Conservation (phyloP, 2,888 invertebrate genomes). For the Athalia circularis region DNA sequence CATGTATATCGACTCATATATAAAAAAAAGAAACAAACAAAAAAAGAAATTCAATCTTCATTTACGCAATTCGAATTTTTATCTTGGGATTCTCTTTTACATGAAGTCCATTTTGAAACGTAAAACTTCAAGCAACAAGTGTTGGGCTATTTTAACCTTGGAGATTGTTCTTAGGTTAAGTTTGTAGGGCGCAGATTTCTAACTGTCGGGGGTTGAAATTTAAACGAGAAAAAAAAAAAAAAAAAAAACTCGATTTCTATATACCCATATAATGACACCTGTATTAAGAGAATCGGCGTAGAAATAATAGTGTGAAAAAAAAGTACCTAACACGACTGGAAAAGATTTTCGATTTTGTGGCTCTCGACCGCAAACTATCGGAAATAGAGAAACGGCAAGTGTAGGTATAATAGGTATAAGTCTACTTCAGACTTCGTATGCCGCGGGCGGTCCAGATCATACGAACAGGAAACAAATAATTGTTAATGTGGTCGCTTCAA, state of each 20-base stretch:
- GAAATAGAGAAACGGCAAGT: conserved; percentile 61
- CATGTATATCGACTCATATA: too few relatives aligned
- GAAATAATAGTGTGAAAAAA: conserved; percentile 43
- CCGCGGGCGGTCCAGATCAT: conserved; percentile 44
- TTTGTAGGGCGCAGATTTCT: background rate
- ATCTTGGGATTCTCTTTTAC: too few relatives aligned
- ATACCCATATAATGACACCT: conserved; percentile 36
- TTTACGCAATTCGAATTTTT: too few relatives aligned
- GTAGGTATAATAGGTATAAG: background rate
- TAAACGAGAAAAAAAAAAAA: conserved; percentile 8
- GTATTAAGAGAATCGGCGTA: conserved; percentile 37
- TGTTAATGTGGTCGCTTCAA: conserved; percentile 23
- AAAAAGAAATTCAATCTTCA: too few relatives aligned
- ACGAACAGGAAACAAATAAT: conserved; percentile 56
- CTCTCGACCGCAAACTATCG: conserved; percentile 66
- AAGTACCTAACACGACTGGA: background rate
- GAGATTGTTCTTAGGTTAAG: too few relatives aligned
- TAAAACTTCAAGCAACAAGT: too few relatives aligned
- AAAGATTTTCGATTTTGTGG: conserved; percentile 43
- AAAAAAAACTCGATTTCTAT: too few relatives aligned
- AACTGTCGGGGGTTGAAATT: conserved; percentile 30
- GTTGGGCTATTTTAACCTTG: too few relatives aligned
- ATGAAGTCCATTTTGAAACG: too few relatives aligned
- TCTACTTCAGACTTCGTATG: conserved; percentile 1
- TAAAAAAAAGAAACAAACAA: too few relatives aligned